A percentile compares a stretch with the other conserved stretches of the same genome.
Evolutionary conservation across 1,140 invertebrate genomes (phyloP).

Genomic region (Macrobrachium rosenbergii): DNA sequence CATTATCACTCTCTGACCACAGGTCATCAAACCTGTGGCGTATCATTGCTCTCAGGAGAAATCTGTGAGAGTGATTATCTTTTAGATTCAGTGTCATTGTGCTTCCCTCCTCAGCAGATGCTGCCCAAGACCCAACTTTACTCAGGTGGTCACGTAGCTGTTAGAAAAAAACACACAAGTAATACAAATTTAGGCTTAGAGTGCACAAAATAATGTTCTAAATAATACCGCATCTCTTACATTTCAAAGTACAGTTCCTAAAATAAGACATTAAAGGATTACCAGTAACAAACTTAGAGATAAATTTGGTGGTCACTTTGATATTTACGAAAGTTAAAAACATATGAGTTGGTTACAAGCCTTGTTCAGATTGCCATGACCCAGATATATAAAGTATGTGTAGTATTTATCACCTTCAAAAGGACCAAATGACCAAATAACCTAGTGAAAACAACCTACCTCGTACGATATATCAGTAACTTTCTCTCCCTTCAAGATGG

Average conservation of each 20-base stretch:
- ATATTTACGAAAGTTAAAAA: no score
- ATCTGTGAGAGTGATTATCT: not conserved
- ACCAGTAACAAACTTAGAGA: no score
- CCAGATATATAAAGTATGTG: no score
- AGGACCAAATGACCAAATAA: no score
- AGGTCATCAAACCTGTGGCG: conserved; percentile 21
- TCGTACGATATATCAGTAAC: not conserved
- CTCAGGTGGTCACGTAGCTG: conserved; percentile 33
- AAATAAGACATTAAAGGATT: no score
- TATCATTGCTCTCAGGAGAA: not conserved
- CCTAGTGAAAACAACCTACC: not conserved
- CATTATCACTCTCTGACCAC: conserved; percentile 24
- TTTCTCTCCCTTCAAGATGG: conserved; percentile 28
- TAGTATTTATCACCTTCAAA: no score
- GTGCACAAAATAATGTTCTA: not conserved
- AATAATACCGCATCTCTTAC: no score
- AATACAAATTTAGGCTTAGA: not conserved
- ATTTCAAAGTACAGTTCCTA: not conserved
- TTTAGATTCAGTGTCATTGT: not conserved
- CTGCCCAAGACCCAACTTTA: conserved; percentile 27
- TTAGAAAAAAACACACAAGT: not conserved
- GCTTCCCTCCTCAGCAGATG: conserved; percentile 15
- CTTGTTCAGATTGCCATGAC: no score
- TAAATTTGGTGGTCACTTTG: no score
- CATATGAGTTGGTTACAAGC: no score